A percentile compares a stretch with the other conserved stretches of the same genome.
phyloP scores from a whole-genome alignment of 1,140 invertebrate species.

The Laupala kohalensis region DNA sequence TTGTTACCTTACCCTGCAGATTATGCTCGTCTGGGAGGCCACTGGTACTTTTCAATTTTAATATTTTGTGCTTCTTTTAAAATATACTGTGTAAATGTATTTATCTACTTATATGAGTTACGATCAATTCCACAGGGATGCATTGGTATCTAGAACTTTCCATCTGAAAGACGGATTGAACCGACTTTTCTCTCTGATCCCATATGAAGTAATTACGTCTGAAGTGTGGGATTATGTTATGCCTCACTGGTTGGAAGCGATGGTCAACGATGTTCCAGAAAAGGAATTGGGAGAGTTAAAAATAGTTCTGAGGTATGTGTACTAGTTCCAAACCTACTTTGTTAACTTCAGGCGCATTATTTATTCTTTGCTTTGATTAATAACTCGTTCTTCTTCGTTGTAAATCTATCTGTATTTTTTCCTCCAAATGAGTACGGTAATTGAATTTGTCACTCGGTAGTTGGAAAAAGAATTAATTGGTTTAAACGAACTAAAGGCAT shows the following conservation, averaged over 20 bases:
- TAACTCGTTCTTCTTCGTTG: neutral
- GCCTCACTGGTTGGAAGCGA: conserved; percentile 97
- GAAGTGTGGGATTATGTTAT: conserved; percentile 97
- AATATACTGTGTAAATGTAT: neutral
- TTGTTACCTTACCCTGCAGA: conserved; percentile 76
- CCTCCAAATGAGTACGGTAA: too few relatives aligned
- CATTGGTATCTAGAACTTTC: conserved; percentile 73
- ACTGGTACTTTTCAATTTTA: conserved; percentile 49
- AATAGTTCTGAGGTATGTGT: conserved; percentile 61
- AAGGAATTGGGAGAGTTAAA: conserved; percentile 85
- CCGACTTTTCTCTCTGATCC: conserved; percentile 86
- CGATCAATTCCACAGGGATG: conserved; percentile 58
- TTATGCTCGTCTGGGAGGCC: conserved; percentile 81
- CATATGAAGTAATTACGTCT: conserved; percentile 91
- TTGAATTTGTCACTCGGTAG: too few relatives aligned
- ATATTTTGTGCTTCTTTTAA: neutral
- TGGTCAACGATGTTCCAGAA: conserved; percentile 86
- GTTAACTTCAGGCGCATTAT: neutral
- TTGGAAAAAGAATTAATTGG: too few relatives aligned
- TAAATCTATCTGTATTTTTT: too few relatives aligned
- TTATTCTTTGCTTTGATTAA: neutral
- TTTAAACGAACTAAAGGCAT: too few relatives aligned
- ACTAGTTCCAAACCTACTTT: too few relatives aligned
- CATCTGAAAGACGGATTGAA: conserved; percentile 90
- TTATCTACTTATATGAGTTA: conserved; percentile 12